A percentile compares a stretch with the other conserved stretches of the same genome.
Evolutionary conservation across 2,797 vertebrate genomes (phyloP).

Genomic region (Psittacula echo): DNA sequence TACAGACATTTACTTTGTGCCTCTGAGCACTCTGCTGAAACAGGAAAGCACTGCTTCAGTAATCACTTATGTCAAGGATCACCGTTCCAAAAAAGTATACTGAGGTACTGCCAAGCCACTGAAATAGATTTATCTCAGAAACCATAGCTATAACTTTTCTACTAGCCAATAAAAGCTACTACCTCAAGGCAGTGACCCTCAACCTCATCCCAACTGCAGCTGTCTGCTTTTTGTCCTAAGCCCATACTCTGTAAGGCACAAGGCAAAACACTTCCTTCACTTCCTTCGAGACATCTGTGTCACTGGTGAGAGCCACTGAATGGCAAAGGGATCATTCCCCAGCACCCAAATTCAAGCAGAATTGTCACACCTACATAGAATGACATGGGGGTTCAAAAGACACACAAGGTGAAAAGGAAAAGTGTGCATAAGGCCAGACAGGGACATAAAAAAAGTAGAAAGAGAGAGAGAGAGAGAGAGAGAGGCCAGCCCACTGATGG

Average conservation of each 20-base stretch:
- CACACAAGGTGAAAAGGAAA: not conserved
- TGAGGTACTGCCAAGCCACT: not conserved
- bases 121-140: not conserved
- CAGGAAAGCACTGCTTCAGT: not conserved
- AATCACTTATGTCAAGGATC: not conserved
- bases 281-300: rapidly evolving
- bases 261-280: not conserved
- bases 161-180: not conserved
- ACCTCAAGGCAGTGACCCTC: not conserved
- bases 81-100: not conserved
- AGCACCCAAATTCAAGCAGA: not conserved
- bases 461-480: too few relatives aligned
- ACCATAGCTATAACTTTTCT: not conserved
- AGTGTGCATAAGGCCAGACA: not conserved
- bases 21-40: not conserved
- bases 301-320: not conserved
- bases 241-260: not conserved
- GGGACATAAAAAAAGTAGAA: not conserved
- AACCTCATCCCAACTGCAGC: not conserved
- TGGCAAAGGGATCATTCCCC: not conserved
- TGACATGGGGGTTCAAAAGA: not conserved
- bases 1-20: not conserved
- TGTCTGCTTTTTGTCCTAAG: not conserved
- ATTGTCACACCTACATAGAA: not conserved
- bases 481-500: not conserved